A percentile compares a stretch with the other conserved stretches of the same genome.
Evolutionary conservation across 2,113 vertebrate species (phyloP).

Genomic region (Pelusios castaneus): DNA sequence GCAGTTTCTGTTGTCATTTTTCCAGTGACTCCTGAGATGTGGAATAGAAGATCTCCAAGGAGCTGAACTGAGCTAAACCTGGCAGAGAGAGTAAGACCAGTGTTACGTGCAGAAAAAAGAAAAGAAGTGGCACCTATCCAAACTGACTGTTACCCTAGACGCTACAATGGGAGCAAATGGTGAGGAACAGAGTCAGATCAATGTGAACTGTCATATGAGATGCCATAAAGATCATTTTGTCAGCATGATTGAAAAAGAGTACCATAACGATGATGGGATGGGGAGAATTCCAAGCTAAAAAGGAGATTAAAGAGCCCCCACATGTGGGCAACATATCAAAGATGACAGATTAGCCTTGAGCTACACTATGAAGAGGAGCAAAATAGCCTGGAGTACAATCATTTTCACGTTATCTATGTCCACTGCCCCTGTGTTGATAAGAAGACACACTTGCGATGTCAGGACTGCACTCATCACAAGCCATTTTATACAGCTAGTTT

Average conservation of each 20-base stretch:
- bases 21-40: constrained; percentile 97
- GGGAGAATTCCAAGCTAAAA: background rate
- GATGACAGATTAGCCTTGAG: background rate
- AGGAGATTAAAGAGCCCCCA: background rate
- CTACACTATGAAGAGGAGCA: background rate
- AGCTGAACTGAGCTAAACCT: constrained; percentile 99
- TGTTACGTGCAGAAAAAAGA: background rate
- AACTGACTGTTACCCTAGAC: accelerated
- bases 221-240: background rate
- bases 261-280: background rate
- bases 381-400: background rate
- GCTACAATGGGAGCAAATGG: accelerated
- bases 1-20: constrained; percentile 99
- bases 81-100: constrained; percentile 4
- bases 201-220: background rate
- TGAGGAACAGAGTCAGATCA: background rate
- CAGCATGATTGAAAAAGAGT: background rate
- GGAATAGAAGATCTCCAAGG: constrained; percentile 96
- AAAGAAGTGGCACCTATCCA: background rate
- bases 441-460: background rate
- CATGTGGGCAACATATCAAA: background rate
- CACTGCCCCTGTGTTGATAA: background rate
- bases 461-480: background rate
- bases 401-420: background rate
- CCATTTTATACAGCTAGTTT: background rate